Base-by-base conservation (phyloP, 2,113 vertebrate species). In the Engystomops pustulosus region DNA sequence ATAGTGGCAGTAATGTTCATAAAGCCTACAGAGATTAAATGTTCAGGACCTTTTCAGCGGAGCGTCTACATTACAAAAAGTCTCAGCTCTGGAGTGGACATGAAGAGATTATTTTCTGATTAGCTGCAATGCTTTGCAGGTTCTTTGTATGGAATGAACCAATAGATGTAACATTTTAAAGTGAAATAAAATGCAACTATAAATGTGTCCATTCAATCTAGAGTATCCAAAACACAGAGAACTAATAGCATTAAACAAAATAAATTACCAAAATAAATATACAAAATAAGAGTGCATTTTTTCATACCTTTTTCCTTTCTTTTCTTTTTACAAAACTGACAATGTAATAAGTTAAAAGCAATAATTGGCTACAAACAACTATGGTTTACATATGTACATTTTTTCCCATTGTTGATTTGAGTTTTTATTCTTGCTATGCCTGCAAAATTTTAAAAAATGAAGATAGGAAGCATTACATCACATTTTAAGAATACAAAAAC, bases 401-500 rank as follows among this genome's bases (percentile, higher is more conserved):
- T 60, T n/a, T 51, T 62, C 38, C 20, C 18, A 68, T 38, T 1
- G 51, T 51, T 65, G 36, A 62, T 4, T 49, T 72, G 20, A 25
- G 32, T 58, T 60, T 18, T 55, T 74, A 34, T n/a, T 78, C 45
- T 69, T 25, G 32, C 15, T 12, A 20, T 15, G 49, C 23, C 38
- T 75, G 23, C 53, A 53, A 67, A 53, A 38, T 67, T 88, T 89
- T 88, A 92, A 91, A n/a, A 90, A 93, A 93, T 91, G 87, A 93
- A 93, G 90, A 88, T 90, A 93, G 94, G 93, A 94, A 94, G 91
- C 91, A 93, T 92, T 91, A 93, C 87, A 92, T 86, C 90, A 87
- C 85, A 88, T 94, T 92, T 90, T 91, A 92, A 93, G 91, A 92
- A 93, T 90, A 92, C 92, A 91, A 93, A 93, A 93, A 91, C 89